phyloP scores from a whole-genome alignment of 2,888 invertebrate species.

The Nipponacmea schrenckii region DNA sequence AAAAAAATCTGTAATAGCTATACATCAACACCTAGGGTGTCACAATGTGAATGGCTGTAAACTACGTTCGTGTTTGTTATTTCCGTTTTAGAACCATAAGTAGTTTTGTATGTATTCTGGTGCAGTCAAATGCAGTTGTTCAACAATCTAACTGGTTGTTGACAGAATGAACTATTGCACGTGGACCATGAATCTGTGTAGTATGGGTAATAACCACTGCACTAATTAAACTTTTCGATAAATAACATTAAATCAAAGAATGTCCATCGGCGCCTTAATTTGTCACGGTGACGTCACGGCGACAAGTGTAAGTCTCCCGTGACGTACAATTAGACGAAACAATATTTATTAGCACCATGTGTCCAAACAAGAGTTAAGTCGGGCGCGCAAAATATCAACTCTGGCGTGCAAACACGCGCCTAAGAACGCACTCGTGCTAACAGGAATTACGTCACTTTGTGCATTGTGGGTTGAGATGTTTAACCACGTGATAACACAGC shows the following conservation, averaged over 20 bases:
- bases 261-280: not conserved
- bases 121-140: too few relatives aligned
- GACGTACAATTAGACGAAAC: slow-evolving; percentile 5
- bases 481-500: not conserved
- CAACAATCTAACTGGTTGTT: too few relatives aligned
- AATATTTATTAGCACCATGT: slow-evolving; percentile 6
- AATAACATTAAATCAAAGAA: slow-evolving; percentile 7
- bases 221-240: not conserved
- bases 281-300: not conserved
- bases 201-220: not conserved
- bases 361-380: not conserved
- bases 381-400: not conserved
- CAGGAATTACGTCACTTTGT: not conserved
- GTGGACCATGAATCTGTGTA: too few relatives aligned
- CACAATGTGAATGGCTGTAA: too few relatives aligned
- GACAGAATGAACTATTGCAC: too few relatives aligned
- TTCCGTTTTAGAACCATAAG: too few relatives aligned
- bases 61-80: too few relatives aligned
- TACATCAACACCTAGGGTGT: too few relatives aligned
- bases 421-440: not conserved
- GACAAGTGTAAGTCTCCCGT: slow-evolving; percentile 3
- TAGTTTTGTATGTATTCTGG: too few relatives aligned
- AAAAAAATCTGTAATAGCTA: too few relatives aligned
- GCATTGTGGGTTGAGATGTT: not conserved
- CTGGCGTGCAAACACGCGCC: slow-evolving; percentile 2